Base-by-base conservation (phyloP, 2,113 vertebrate genomes). In the Malurus elegans region DNA sequence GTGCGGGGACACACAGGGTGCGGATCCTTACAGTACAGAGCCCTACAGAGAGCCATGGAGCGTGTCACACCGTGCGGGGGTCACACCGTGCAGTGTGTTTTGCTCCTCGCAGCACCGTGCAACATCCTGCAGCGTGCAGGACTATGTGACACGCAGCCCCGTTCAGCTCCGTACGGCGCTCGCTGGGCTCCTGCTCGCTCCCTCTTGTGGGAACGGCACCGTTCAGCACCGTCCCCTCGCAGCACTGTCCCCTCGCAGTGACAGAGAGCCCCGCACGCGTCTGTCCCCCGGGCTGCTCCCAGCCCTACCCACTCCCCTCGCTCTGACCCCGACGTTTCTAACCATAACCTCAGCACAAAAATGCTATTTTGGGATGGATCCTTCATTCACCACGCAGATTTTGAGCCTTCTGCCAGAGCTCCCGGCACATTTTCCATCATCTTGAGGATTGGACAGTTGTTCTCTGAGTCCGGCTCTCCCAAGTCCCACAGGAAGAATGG, bases 1-100 rank as follows among this genome's bases (percentile, higher is more conserved):
- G 8, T 13, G 51, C 65, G 3, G 66, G n/a, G 50, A 45, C 62
- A 7, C 0, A 0, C 0, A 2, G 20, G 15, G 1, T 16, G 57
- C 3, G 8, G 28, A 11, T 50, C 42, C 21, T 10, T 2, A 1
- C 0, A 1, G 50, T 0, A 15, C 54, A 42, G 62, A 69, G 54
- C n/a, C 19, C 38, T 16, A 4, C 12, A 1, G 14, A 45, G 34
- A 17, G 10, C 64, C 6, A 4, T 1, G 16, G 57, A 12, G 26
- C 1, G 56, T 29, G 45, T 45, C 44, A 18, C 44, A 45, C 38
- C 38, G 40, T 19, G 72, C 32, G 5, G 48, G 53, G 26, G 53
- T 32, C 18, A 0, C 86, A 10, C 45, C 38, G 38, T 8, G 76
- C 50, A 1, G 48, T 2, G 34, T 9, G 56, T 8, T 8, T 7